phyloP scores from a whole-genome alignment of 2,888 invertebrate genomes.

The Cheilosia variabilis region DNA sequence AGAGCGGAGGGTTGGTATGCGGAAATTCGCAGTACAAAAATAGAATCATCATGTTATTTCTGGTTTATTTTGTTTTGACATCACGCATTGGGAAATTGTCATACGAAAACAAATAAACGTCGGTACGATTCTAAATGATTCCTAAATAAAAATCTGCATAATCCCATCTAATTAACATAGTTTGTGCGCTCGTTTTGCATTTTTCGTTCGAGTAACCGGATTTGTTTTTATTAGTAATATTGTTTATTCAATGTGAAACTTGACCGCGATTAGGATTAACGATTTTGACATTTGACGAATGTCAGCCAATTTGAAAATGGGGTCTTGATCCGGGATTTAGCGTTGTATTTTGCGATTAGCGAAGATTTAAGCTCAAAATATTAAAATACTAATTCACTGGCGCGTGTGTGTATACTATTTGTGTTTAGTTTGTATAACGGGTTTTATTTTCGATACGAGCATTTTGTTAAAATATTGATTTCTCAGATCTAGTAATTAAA shows the following conservation, averaged over 20 bases:
- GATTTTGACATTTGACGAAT: constrained; percentile 46
- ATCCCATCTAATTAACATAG: background rate
- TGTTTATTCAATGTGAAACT: constrained; percentile 8
- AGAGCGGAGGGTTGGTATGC: constrained; percentile 20
- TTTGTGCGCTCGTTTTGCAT: too few relatives aligned
- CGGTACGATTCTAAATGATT: constrained; percentile 25
- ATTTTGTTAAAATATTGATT: too few relatives aligned
- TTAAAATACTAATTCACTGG: background rate
- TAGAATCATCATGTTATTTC: constrained; percentile 41
- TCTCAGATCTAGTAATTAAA: too few relatives aligned
- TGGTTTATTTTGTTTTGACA: constrained; percentile 24
- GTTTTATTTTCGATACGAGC: too few relatives aligned
- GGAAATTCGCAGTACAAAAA: constrained; percentile 40
- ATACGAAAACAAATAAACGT: background rate
- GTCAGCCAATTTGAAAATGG: constrained; percentile 16
- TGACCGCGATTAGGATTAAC: constrained; percentile 8
- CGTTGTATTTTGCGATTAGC: background rate
- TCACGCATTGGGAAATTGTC: background rate
- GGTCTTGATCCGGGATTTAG: constrained; percentile 16
- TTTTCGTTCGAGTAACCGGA: background rate
- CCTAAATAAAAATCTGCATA: constrained; percentile 24
- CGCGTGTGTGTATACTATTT: too few relatives aligned
- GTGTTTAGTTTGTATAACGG: too few relatives aligned
- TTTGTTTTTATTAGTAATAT: background rate
- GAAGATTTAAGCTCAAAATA: background rate